Base-by-base conservation (phyloP, 2,797 vertebrate species). In the Coranthus polyacanthus region DNA sequence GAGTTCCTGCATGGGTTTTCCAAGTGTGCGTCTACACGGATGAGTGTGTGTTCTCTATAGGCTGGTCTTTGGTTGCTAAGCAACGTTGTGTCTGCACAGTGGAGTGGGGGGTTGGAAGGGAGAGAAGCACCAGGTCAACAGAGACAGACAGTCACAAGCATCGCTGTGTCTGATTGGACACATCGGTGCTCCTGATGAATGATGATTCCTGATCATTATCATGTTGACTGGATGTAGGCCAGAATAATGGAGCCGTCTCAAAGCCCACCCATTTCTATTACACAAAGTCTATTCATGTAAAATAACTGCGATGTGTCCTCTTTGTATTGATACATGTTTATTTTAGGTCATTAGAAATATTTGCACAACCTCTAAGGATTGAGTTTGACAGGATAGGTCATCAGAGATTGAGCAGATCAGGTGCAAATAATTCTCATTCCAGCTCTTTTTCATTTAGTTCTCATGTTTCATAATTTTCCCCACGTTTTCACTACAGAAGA, bases 31-130 rank as follows among this genome's bases (percentile, higher is more conserved):
- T 82, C 15, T 61, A 66, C 47, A 60, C 45, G 18, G 66, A 42
- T 34, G 62, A 72, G 65, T 24, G 44, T 57, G 66, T 65, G 82
- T 72, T 76, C 74, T 72, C 66, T 56, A 78, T 72, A 75, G 83
- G 77, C 79, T 80, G 82, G 74, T 79, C 81, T 82, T 64, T 46
- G 84, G 92, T 93, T 93, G 90, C 93, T 92, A 90, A 81, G 93
- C 85, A 91, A 93, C 86, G 37, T 51, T 32, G 69, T 65, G 87
- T 79, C 85, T 70, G 66, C 77, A 81, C 50, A 59, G 69, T 74
- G 71, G 78, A 89, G 75, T 88, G 85, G 87, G 29, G 86, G 86
- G 85, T 80, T 79, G 88, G 63, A 78, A 38, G 51, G 64, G 58
- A 80, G 75, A 79, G 73, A 79, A 83, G 82, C 69, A 75, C 52